Percentiles rank a stretch among this genome's conserved stretches.
Evolutionary conservation across 1,140 invertebrate species (phyloP).

Genomic region (Melipona quadrifasciata): DNA sequence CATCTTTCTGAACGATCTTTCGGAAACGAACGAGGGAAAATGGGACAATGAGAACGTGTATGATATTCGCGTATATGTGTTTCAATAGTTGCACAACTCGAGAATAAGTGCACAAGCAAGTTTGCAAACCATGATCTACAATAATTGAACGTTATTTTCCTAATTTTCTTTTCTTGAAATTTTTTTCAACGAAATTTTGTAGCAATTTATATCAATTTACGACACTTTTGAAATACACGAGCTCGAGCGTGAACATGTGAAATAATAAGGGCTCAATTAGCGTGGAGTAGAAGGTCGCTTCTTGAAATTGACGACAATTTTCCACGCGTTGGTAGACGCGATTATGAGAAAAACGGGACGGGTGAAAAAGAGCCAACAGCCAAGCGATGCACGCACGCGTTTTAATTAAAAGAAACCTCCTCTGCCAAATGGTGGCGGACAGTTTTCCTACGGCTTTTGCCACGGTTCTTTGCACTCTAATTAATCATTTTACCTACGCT

Average conservation of each 20-base stretch:
- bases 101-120: no score
- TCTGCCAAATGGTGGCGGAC: neutral
- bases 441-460: neutral
- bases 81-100: neutral
- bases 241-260: neutral
- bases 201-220: neutral
- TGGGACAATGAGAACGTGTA: neutral
- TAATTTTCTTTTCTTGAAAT: neutral
- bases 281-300: neutral
- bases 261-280: neutral
- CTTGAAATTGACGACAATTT: neutral
- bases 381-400: neutral
- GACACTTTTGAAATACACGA: neutral
- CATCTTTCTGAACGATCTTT: neutral
- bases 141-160: no score
- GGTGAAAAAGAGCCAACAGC: neutral
- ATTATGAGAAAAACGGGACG: neutral
- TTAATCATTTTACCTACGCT: conserved; percentile 33
- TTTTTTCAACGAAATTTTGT: neutral
- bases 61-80: neutral
- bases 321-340: neutral
- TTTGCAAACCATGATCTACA: no score
- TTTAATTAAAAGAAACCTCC: conserved; percentile 20
- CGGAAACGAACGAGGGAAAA: neutral
- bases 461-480: conserved; percentile 17